Percentiles rank a stretch among this genome's conserved stretches.
Evolutionary conservation across 1,140 invertebrate genomes (phyloP).

Genomic region (Neodiprion fabricii): DNA sequence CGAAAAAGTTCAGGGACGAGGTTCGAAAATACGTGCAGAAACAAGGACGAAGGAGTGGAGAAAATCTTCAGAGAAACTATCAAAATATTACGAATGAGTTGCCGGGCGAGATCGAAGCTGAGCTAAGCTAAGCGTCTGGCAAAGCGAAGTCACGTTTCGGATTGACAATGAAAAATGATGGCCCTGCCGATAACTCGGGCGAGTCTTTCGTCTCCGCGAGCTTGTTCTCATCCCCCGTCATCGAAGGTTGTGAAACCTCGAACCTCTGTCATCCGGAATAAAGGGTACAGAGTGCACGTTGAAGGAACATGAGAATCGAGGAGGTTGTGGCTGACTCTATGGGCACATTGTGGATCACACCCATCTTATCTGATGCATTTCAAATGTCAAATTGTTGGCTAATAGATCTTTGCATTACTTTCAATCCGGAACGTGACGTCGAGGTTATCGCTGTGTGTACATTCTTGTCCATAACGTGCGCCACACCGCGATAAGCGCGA

Average conservation of each 20-base stretch:
- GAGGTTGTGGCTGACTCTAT: not conserved
- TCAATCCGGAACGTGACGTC: not conserved
- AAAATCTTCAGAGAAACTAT: too few species aligned
- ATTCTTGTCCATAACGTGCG: too few species aligned
- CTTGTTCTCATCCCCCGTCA: not conserved
- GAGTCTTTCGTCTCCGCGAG: too few species aligned
- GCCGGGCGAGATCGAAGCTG: too few species aligned
- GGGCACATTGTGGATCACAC: slow-evolving; percentile 8
- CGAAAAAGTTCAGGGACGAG: too few species aligned
- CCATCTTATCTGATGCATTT: slow-evolving; percentile 14
- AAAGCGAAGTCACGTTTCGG: not conserved
- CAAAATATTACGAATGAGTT: too few species aligned
- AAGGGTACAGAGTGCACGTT: not conserved
- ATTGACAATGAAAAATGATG: slow-evolving; percentile 13
- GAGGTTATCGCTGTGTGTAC: not conserved
- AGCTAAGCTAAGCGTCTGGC: not conserved
- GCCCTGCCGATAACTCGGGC: slow-evolving; percentile 2
- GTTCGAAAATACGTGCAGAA: too few species aligned
- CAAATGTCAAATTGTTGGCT: slow-evolving; percentile 13
- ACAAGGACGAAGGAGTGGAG: too few species aligned
- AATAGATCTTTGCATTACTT: slow-evolving; percentile 9
- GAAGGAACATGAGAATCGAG: not conserved
- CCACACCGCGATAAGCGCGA: too few species aligned
- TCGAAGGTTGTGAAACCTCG: slow-evolving; percentile 3
- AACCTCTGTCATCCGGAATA: not conserved